Evolutionary conservation across 1,140 invertebrate genomes (phyloP).

Genomic region (Sycophila sp.): DNA sequence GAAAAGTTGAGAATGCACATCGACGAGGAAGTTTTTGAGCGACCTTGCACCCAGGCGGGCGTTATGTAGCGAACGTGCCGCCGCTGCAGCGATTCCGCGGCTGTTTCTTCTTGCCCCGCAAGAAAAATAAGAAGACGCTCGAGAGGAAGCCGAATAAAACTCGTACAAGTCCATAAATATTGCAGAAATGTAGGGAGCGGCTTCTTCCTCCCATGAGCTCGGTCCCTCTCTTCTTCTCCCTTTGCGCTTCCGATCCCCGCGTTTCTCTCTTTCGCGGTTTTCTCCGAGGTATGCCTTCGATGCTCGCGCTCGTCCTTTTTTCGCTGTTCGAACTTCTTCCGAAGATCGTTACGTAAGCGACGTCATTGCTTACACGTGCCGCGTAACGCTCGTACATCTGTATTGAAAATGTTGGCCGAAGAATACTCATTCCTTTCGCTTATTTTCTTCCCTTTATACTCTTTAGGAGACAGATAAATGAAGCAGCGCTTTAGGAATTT

Average conservation of each 20-base stretch:
- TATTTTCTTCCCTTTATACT: too few species aligned
- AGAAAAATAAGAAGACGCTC: not conserved
- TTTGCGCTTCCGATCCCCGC: not conserved
- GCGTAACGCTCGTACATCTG: not conserved
- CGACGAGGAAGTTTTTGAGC: constrained; percentile 4
- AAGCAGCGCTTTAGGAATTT: too few species aligned
- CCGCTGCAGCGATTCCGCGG: not conserved
- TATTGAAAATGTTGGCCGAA: too few species aligned
- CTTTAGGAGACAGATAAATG: too few species aligned
- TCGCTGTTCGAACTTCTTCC: not conserved
- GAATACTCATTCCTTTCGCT: too few species aligned
- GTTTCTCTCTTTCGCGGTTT: not conserved
- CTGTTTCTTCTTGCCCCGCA: not conserved
- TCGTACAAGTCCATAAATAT: constrained; percentile 49
- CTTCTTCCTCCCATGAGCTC: not conserved
- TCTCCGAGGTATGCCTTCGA: not conserved
- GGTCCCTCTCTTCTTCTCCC: not conserved
- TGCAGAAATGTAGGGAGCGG: constrained; percentile 41
- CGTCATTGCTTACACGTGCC: not conserved
- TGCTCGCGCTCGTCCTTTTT: not conserved
- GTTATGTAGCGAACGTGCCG: not conserved
- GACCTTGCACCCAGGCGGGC: constrained; percentile 4
- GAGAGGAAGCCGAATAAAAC: constrained; percentile 36
- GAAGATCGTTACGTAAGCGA: not conserved
- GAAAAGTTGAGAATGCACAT: constrained; percentile 15